Percentiles rank a stretch among this genome's conserved stretches.
Conservation (phyloP, 92 coral and sea anemone species). For the Palythoa heliodiscus region DNA sequence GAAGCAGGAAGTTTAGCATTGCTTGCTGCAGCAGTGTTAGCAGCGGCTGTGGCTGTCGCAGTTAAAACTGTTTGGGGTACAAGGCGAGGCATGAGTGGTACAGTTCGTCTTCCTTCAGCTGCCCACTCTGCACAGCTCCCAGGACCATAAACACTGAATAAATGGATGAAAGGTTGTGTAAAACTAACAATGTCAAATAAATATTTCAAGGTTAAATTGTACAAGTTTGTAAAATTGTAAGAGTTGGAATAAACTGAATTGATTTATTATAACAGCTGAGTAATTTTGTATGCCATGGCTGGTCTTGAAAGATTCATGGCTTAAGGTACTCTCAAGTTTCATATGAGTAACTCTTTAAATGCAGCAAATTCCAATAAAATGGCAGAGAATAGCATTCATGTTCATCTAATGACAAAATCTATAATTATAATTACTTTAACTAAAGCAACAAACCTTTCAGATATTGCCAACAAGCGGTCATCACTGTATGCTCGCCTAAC, state of each 20-base stretch:
- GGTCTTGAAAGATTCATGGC: no score
- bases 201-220: no score
- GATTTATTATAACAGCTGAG: no score
- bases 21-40: constrained; percentile 92
- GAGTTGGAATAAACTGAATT: no score
- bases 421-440: neutral
- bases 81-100: constrained; percentile 99
- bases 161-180: neutral
- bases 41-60: constrained; percentile 98
- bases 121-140: constrained; percentile 99
- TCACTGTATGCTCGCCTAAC: constrained; percentile 97
- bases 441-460: constrained; percentile 74
- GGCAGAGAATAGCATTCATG: neutral
- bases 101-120: constrained; percentile 96
- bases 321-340: no score
- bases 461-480: constrained; percentile 91
- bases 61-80: constrained; percentile 98
- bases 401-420: no score
- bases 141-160: constrained; percentile 86
- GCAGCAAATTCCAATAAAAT: neutral
- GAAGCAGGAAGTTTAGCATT: constrained; percentile 79
- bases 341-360: neutral
- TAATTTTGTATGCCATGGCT: no score
- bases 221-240: no score
- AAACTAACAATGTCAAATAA: neutral